These are phyloP conservation scores for Capitulum mitella DNA, from an alignment of 2,888 invertebrate species.

Conservation along the genomic window DNA sequence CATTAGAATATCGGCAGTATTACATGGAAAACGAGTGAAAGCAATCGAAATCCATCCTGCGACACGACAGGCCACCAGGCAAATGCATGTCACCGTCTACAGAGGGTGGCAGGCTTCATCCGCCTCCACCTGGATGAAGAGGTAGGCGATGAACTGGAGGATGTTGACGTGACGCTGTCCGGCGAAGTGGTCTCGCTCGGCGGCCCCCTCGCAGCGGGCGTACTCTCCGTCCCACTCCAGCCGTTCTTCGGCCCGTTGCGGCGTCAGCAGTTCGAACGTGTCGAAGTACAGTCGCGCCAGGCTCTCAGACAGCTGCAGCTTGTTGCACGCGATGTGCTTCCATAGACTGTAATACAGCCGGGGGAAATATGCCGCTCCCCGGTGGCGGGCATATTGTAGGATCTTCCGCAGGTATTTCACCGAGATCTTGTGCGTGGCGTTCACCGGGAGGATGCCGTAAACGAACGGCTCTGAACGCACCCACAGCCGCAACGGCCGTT, in stretches of 20 bases:
- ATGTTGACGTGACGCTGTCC: neutral
- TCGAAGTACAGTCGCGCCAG: constrained; percentile 10
- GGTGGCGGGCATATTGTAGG: neutral
- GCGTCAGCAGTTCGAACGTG: constrained; percentile 8
- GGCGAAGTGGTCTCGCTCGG: neutral
- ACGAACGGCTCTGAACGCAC: constrained; percentile 6
- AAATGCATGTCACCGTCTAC: too few species aligned
- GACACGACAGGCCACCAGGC: too few species aligned
- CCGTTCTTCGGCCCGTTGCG: neutral
- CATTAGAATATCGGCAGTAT: too few species aligned
- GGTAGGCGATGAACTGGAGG: neutral
- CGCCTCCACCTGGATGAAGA: neutral
- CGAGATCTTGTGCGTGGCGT: constrained; percentile 12
- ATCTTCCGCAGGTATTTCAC: constrained; percentile 20
- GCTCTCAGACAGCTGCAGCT: constrained; percentile 6
- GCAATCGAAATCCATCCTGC: too few species aligned
- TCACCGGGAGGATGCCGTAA: neutral
- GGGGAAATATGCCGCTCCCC: neutral
- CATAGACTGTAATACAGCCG: neutral
- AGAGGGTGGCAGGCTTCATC: too few species aligned
- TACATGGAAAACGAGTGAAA: too few species aligned
- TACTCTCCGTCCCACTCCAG: constrained; percentile 10
- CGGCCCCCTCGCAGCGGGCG: neutral
- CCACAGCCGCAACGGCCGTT: neutral
- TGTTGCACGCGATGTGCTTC: constrained; percentile 17